Conservation (phyloP, 2,797 vertebrate genomes). For the Vireo griseus region DNA sequence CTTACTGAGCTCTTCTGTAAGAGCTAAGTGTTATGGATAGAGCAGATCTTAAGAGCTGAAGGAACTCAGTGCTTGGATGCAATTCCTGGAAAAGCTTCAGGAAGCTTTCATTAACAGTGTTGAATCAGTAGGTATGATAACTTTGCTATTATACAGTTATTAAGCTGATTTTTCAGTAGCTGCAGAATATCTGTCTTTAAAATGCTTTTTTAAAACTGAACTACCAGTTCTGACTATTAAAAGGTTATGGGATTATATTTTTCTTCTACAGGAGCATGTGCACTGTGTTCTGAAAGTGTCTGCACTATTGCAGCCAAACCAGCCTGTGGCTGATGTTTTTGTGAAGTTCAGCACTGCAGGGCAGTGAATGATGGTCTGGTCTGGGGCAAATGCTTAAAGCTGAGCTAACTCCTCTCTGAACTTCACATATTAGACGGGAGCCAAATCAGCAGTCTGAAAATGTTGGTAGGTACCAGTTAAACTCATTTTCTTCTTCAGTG, state of each 20-base stretch:
- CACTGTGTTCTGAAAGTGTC: background rate
- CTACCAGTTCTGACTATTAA: background rate
- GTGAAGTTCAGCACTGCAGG: background rate
- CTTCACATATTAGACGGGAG: background rate
- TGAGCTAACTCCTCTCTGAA: background rate
- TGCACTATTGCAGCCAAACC: background rate
- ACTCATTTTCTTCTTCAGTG: background rate
- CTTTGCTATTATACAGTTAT: background rate
- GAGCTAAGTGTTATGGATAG: background rate
- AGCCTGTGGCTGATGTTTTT: too few relatives aligned
- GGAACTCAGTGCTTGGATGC: background rate
- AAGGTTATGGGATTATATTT: background rate
- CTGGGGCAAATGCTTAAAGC: background rate
- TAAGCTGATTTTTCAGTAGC: background rate
- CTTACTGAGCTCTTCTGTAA: background rate
- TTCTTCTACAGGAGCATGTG: accelerated
- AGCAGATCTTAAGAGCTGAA: background rate
- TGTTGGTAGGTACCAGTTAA: background rate
- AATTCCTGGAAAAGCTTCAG: background rate
- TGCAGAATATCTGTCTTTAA: background rate
- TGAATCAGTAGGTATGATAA: background rate
- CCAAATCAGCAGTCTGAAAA: background rate
- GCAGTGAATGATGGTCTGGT: background rate
- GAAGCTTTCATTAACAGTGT: background rate
- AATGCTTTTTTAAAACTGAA: background rate